Percentiles rank a stretch among this genome's conserved stretches.
Conservation (phyloP, 2,113 vertebrate species). For the Macquaria ambigua region DNA sequence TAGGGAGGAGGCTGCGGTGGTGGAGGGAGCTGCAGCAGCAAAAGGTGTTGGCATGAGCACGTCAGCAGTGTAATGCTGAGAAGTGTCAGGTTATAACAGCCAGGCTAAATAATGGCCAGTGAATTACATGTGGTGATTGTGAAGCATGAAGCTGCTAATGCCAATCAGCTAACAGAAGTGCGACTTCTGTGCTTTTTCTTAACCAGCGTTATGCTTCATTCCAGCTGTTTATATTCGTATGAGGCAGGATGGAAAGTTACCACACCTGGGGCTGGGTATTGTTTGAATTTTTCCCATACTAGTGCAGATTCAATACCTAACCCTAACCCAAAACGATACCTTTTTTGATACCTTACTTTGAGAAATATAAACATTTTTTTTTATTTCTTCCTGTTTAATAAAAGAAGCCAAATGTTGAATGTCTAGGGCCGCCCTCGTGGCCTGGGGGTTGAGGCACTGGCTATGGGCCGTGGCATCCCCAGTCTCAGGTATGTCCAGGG, state of each 20-base stretch:
- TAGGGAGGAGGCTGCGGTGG: not conserved
- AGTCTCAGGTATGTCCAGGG: not conserved
- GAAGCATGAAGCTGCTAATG: too few relatives aligned
- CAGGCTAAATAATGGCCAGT: not conserved
- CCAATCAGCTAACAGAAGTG: too few relatives aligned
- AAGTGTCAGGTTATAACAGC: not conserved
- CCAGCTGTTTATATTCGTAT: not conserved
- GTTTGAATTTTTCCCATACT: not conserved
- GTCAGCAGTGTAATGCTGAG: not conserved
- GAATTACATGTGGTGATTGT: too few relatives aligned
- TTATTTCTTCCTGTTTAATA: not conserved
- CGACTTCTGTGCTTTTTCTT: too few relatives aligned
- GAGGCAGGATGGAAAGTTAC: not conserved
- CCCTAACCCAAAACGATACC: not conserved
- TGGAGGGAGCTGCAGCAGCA: not conserved
- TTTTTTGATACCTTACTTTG: not conserved
- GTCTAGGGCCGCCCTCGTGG: too few relatives aligned
- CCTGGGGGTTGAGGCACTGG: too few relatives aligned
- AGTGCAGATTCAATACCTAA: not conserved
- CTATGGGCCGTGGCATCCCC: too few relatives aligned
- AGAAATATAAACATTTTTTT: not conserved
- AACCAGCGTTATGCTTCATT: too few relatives aligned
- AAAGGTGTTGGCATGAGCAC: not conserved
- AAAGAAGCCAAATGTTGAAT: not conserved
- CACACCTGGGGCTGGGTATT: not conserved